Percentiles rank a stretch among this genome's conserved stretches.
These are phyloP conservation scores for Erpetoichthys calabaricus DNA, from an alignment of 2,797 vertebrate genomes.

Conservation along the genomic window DNA sequence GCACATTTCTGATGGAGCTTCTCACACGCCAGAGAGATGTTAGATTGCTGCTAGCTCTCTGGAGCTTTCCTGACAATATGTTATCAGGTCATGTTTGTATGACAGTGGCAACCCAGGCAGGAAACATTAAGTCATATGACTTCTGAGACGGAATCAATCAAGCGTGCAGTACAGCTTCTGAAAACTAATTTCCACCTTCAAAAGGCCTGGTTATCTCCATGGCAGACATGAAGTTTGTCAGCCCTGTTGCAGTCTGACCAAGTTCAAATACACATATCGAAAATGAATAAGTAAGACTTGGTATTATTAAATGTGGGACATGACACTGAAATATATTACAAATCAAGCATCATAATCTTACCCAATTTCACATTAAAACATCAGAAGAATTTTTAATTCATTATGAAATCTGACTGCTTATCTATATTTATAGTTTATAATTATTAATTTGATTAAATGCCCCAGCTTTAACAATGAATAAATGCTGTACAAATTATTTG, in stretches of 20 bases:
- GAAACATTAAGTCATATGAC: constrained; percentile 73
- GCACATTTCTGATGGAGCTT: constrained; percentile 56
- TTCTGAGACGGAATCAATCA: constrained; percentile 75
- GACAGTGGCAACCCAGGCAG: constrained; percentile 62
- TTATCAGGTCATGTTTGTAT: constrained; percentile 81
- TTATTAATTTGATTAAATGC: too few relatives aligned
- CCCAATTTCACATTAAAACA: too few relatives aligned
- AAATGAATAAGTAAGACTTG: constrained; percentile 46
- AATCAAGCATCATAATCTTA: not conserved
- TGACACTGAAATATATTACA: constrained; percentile 41
- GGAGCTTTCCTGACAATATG: constrained; percentile 53
- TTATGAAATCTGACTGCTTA: too few relatives aligned
- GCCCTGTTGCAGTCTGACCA: constrained; percentile 42
- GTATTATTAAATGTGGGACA: constrained; percentile 41
- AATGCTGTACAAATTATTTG: too few relatives aligned
- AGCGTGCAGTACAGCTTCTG: constrained; percentile 56
- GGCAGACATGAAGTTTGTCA: constrained; percentile 51
- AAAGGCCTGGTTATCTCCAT: constrained; percentile 70
- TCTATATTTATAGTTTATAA: too few relatives aligned
- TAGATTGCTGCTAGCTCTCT: constrained; percentile 59
- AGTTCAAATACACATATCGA: constrained; percentile 32
- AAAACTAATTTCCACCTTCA: constrained; percentile 88
- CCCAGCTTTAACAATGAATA: too few relatives aligned
- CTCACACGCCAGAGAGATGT: constrained; percentile 53
- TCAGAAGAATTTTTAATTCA: too few relatives aligned